Conservation (phyloP, 2,888 invertebrate genomes). For the Ommatoiulus sabulosus region DNA sequence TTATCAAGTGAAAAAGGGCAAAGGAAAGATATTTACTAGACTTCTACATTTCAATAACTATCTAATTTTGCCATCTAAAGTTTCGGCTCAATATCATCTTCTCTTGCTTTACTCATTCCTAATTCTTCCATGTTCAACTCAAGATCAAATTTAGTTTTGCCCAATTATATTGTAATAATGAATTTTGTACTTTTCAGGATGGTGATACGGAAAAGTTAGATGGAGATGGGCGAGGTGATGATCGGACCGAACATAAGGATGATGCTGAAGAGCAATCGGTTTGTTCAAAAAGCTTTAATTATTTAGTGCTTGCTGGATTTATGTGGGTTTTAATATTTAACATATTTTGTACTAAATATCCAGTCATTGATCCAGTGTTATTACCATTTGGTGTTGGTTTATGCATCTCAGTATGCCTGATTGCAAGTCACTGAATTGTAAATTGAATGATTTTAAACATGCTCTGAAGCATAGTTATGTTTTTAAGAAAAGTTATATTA, state of each 20-base stretch:
- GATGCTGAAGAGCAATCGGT: conserved; percentile 51
- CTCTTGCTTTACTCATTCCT: conserved; percentile 13
- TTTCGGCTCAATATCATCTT: neutral
- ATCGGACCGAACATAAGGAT: conserved; percentile 52
- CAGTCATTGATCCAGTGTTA: neutral
- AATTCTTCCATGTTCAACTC: neutral
- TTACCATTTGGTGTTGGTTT: conserved; percentile 31
- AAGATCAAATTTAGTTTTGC: neutral
- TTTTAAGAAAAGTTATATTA: conserved; percentile 3
- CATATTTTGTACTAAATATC: conserved; percentile 19
- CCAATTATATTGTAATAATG: neutral
- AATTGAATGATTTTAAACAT: neutral
- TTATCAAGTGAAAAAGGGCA: neutral
- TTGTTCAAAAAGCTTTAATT: conserved; percentile 49
- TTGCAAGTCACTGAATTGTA: neutral
- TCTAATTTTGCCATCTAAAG: neutral
- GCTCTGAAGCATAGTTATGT: neutral
- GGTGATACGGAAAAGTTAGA: conserved; percentile 33
- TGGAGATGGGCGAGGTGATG: conserved; percentile 44
- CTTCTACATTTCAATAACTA: neutral
- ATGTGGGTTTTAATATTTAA: conserved; percentile 4
- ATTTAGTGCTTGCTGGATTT: conserved; percentile 33
- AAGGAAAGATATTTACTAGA: neutral
- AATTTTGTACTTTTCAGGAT: neutral
- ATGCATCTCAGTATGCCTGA: neutral